These are phyloP conservation scores for Heliconius eleuchia DNA, from an alignment of 1,140 invertebrate species.

Conservation along the genomic window DNA sequence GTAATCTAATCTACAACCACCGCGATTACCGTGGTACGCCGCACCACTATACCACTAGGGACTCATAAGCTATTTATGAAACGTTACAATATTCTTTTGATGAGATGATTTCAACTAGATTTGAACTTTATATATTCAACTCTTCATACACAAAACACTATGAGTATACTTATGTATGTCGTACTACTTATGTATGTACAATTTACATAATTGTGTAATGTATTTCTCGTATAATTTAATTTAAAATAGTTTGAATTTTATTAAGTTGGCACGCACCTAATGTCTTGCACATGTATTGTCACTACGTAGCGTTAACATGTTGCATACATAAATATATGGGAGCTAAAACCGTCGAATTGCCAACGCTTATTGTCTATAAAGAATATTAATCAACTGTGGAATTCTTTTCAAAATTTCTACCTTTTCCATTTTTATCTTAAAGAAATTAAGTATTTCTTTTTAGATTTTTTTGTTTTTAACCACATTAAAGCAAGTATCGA, in stretches of 20 bases:
- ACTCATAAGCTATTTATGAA: too few relatives aligned
- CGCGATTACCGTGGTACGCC: too few relatives aligned
- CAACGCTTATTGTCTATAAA: background rate
- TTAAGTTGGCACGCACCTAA: background rate
- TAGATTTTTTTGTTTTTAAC: background rate
- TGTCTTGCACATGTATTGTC: background rate
- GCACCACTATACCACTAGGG: too few relatives aligned
- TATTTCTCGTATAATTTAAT: background rate
- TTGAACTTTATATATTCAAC: too few relatives aligned
- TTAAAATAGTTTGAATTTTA: background rate
- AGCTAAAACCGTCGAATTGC: background rate
- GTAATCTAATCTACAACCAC: too few relatives aligned
- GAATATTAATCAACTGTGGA: background rate
- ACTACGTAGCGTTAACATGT: background rate
- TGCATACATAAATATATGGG: background rate
- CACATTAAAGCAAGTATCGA: constrained; percentile 18
- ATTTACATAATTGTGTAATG: too few relatives aligned
- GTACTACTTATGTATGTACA: too few relatives aligned
- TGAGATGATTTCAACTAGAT: too few relatives aligned
- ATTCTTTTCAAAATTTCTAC: background rate
- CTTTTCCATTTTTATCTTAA: background rate
- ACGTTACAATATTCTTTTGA: too few relatives aligned
- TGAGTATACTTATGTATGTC: too few relatives aligned
- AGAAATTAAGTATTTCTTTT: constrained; percentile 1
- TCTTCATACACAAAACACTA: too few relatives aligned